Evolutionary conservation across 2,113 vertebrate species (phyloP).

Genomic region (Equus przewalskii): DNA sequence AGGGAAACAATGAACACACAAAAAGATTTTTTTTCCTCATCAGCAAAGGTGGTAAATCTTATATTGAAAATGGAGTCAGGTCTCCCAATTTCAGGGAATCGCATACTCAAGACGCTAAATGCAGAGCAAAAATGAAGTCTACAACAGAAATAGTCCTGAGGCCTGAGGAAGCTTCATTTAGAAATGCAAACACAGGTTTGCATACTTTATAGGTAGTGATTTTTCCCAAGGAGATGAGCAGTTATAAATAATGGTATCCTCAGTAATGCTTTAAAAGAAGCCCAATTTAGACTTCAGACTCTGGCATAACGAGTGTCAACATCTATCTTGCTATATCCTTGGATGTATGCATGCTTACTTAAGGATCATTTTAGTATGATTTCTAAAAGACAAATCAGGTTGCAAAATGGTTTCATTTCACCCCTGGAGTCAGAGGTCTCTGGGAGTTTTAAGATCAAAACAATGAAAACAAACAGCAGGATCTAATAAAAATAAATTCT

Average conservation of each 20-base stretch:
- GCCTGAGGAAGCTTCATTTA: slow-evolving; percentile 3
- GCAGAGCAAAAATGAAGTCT: slow-evolving; percentile 54
- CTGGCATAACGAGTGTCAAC: not conserved
- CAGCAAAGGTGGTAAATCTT: not conserved
- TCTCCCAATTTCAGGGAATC: not conserved
- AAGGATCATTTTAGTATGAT: slow-evolving; percentile 49
- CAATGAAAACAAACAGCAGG: slow-evolving; percentile 10
- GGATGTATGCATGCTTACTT: slow-evolving; percentile 17
- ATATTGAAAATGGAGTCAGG: not conserved
- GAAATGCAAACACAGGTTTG: slow-evolving; percentile 16
- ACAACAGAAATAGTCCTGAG: not conserved
- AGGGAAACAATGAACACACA: not conserved
- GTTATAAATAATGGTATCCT: slow-evolving; percentile 59
- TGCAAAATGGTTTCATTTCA: not conserved
- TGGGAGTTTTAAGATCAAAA: slow-evolving; percentile 22
- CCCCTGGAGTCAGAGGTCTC: not conserved
- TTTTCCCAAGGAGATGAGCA: slow-evolving; percentile 57
- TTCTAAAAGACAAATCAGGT: not conserved
- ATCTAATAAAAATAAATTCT: not conserved
- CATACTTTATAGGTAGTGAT: not conserved
- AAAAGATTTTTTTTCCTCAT: not conserved
- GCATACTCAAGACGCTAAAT: not conserved
- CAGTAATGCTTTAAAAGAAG: slow-evolving; percentile 20
- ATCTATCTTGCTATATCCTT: not conserved
- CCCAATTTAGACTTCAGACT: slow-evolving; percentile 53